These are phyloP conservation scores for Champsocephalus gunnari DNA, from an alignment of 2,797 vertebrate genomes.

Conservation along the genomic window DNA sequence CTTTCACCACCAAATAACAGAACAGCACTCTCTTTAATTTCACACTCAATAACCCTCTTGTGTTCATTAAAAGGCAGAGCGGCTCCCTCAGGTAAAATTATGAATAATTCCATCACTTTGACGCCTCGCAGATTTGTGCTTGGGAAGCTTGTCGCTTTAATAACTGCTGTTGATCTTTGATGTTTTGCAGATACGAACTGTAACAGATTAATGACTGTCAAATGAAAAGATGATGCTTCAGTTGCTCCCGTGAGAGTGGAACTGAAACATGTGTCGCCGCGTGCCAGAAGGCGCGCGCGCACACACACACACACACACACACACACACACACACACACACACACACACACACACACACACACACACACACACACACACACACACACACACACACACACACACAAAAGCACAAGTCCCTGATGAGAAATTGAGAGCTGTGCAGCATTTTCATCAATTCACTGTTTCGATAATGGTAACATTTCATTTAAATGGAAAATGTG, in stretches of 20 bases:
- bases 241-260: constrained; percentile 14
- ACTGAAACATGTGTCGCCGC: constrained; percentile 26
- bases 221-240: constrained; percentile 42
- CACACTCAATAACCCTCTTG: constrained; percentile 39
- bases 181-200: constrained; percentile 4
- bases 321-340: background rate
- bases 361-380: background rate
- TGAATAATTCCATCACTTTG: constrained; percentile 48
- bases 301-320: background rate
- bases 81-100: constrained; percentile 54
- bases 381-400: constrained; percentile 4
- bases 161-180: constrained; percentile 36
- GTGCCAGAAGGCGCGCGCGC: background rate
- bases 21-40: constrained; percentile 43
- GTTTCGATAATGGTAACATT: constrained; percentile 48
- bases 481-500: constrained; percentile 51
- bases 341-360: constrained; percentile 1
- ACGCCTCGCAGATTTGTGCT: constrained; percentile 44
- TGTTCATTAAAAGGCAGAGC: constrained; percentile 55
- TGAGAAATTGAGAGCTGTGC: constrained; percentile 35
- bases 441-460: constrained; percentile 45
- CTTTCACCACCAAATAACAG: constrained; percentile 40
- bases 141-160: constrained; percentile 47
- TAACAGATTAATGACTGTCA: constrained; percentile 57
- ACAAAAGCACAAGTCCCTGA: background rate